A percentile compares a stretch with the other conserved stretches of the same genome.
These are phyloP conservation scores for Phalangium opilio DNA, from an alignment of 2,888 invertebrate species.

Conservation along the genomic window DNA sequence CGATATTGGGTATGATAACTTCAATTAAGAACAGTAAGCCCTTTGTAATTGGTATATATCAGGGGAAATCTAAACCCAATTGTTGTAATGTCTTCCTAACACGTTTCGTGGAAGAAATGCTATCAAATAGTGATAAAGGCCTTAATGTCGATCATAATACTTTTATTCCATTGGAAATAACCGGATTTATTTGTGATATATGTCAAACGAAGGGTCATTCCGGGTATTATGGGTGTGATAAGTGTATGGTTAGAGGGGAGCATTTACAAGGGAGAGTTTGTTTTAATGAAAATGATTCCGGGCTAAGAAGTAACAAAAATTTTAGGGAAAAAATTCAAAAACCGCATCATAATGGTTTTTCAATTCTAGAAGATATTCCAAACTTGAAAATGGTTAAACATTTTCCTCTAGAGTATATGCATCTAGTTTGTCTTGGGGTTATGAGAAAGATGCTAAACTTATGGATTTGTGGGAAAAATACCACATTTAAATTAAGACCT, in stretches of 20 bases:
- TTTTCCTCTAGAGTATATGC: conserved; percentile 26
- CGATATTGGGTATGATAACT: too few species aligned
- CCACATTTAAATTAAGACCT: too few species aligned
- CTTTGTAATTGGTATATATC: neutral
- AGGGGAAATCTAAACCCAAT: neutral
- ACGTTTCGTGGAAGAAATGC: neutral
- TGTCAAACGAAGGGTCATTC: too few species aligned
- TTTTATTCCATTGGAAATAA: neutral
- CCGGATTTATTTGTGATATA: neutral
- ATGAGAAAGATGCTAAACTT: conserved; percentile 22
- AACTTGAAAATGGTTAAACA: conserved; percentile 18
- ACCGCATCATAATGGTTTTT: conserved; percentile 17
- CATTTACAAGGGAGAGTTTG: too few species aligned
- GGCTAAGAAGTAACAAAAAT: conserved; percentile 12
- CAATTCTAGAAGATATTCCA: conserved; percentile 15
- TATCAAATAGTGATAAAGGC: neutral
- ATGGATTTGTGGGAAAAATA: conserved; percentile 20
- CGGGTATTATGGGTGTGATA: too few species aligned
- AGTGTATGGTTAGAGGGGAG: too few species aligned
- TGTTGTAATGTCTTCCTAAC: neutral
- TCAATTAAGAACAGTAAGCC: too few species aligned
- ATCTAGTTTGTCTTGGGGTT: conserved; percentile 25
- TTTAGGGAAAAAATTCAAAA: conserved; percentile 16
- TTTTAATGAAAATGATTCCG: too few species aligned
- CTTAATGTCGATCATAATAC: neutral